phyloP scores from a whole-genome alignment of 2,888 invertebrate species.

The Agonum fuliginosum region DNA sequence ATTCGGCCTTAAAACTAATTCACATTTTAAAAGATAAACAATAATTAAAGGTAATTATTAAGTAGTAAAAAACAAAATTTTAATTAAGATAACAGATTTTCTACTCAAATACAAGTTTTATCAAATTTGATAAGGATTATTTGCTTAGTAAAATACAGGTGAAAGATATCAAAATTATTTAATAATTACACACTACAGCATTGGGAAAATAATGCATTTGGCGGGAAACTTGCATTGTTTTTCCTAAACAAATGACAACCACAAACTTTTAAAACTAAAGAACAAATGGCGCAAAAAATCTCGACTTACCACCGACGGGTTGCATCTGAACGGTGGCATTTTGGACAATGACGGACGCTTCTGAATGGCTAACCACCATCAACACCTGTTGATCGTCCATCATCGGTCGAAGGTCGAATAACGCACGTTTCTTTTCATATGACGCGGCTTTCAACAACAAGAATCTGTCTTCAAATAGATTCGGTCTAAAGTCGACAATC shows the following conservation, averaged over 20 bases:
- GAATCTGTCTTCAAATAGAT: slow-evolving; percentile 53
- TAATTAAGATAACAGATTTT: slow-evolving; percentile 29
- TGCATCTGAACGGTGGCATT: slow-evolving; percentile 65
- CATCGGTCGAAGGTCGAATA: slow-evolving; percentile 54
- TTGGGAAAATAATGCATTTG: neutral
- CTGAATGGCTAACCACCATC: slow-evolving; percentile 67
- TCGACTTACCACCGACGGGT: slow-evolving; percentile 62
- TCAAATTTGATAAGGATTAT: slow-evolving; percentile 33
- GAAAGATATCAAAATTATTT: neutral
- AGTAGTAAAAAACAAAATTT: slow-evolving; percentile 1
- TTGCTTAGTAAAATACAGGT: neutral
- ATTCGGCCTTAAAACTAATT: no score
- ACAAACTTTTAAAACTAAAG: neutral
- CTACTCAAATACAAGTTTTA: slow-evolving; percentile 28
- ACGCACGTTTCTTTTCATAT: slow-evolving; percentile 52
- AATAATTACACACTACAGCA: neutral
- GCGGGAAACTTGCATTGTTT: slow-evolving; percentile 22
- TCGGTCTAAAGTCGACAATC: slow-evolving; percentile 55
- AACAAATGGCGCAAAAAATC: neutral
- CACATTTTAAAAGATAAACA: no score
- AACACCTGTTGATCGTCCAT: slow-evolving; percentile 69
- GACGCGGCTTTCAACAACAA: slow-evolving; percentile 56
- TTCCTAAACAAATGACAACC: neutral
- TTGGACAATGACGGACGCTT: slow-evolving; percentile 69
- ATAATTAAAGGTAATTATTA: neutral